A percentile compares a stretch with the other conserved stretches of the same genome.
Evolutionary conservation across 64 coral and sea anemone species (phyloP).

Genomic region (Actinia tenebrosa): DNA sequence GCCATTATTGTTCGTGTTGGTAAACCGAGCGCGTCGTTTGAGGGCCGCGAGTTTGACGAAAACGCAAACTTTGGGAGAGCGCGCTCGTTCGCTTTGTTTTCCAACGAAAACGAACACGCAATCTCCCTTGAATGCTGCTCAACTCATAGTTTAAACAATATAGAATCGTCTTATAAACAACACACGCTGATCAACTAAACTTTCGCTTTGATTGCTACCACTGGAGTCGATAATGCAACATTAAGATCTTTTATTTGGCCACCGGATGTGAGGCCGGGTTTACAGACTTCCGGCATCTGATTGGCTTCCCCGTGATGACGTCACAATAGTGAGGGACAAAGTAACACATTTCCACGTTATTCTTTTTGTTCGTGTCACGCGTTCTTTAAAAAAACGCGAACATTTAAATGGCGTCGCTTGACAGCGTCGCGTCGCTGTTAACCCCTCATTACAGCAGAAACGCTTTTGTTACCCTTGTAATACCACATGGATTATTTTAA

Average conservation of each 20-base stretch:
- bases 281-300: constrained; percentile 42
- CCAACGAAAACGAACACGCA: background rate
- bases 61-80: background rate
- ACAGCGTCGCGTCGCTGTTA: constrained; percentile 19
- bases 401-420: constrained; percentile 35
- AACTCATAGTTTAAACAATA: constrained; percentile 1
- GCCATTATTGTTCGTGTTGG: constrained; percentile 10
- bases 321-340: constrained; percentile 28
- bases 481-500: background rate
- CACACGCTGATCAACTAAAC: background rate
- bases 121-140: background rate
- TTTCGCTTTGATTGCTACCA: constrained; percentile 5
- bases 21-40: constrained; percentile 27
- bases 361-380: constrained; percentile 39
- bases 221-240: constrained; percentile 9
- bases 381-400: constrained; percentile 17
- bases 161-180: background rate
- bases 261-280: constrained; percentile 31
- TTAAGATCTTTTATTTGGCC: constrained; percentile 12
- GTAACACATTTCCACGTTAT: constrained; percentile 36
- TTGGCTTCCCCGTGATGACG: constrained; percentile 12
- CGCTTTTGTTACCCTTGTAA: background rate
- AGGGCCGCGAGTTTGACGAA: constrained; percentile 25
- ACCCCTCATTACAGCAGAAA: background rate
- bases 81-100: constrained; percentile 7